Evolutionary conservation across 1,140 invertebrate genomes (phyloP).

Genomic region (Trypoxylus dichotomus): DNA sequence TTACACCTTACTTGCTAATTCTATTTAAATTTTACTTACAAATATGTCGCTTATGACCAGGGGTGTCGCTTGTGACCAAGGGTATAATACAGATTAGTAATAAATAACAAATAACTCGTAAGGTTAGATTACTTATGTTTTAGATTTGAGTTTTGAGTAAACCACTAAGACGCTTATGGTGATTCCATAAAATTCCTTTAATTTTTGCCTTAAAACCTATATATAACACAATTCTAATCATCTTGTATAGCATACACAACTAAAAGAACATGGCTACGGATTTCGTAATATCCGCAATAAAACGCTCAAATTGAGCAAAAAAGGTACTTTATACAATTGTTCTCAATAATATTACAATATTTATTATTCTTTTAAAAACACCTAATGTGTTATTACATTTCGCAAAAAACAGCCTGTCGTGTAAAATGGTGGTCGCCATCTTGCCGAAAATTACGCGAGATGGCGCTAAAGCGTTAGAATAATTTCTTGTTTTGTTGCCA

Average conservation of each 20-base stretch:
- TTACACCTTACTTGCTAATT: no score
- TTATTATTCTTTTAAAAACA: slow-evolving; percentile 18
- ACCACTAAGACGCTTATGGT: no score
- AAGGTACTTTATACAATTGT: slow-evolving; percentile 46
- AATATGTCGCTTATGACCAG: no score
- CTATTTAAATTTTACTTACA: no score
- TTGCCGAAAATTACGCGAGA: slow-evolving; percentile 17
- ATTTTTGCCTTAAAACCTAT: neutral
- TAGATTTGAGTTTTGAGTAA: no score
- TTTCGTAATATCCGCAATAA: slow-evolving; percentile 27
- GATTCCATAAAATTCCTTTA: no score
- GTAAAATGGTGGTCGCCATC: slow-evolving; percentile 45
- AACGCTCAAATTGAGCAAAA: slow-evolving; percentile 38
- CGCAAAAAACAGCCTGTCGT: slow-evolving; percentile 52
- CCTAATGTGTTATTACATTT: slow-evolving; percentile 37
- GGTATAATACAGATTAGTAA: no score
- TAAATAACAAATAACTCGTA: no score
- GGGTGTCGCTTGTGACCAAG: no score
- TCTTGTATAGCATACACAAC: slow-evolving; percentile 21
- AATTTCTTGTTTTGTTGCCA: slow-evolving; percentile 33
- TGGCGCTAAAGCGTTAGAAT: slow-evolving; percentile 56
- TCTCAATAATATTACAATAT: slow-evolving; percentile 47
- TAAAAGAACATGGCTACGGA: slow-evolving; percentile 35
- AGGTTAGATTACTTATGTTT: no score
- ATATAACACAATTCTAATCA: neutral